phyloP scores from a whole-genome alignment of 1,140 invertebrate genomes.

The Arctopsyche grandis region DNA sequence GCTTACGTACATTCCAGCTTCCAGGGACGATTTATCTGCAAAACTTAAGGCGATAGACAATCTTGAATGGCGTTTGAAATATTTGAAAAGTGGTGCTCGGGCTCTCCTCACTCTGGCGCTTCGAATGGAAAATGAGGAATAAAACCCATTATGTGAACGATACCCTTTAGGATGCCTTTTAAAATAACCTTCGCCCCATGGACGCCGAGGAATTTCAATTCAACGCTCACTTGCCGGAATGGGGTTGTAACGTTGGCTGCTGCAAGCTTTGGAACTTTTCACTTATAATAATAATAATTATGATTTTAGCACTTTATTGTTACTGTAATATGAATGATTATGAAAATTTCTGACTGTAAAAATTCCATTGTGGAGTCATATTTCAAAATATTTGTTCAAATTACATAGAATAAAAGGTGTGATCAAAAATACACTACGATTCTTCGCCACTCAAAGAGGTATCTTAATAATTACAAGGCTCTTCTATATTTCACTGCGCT shows the following conservation, averaged over 20 bases:
- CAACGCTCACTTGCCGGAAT: neutral
- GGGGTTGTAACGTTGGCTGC: neutral
- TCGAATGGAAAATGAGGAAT: slow-evolving; percentile 43
- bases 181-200: slow-evolving; percentile 43
- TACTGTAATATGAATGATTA: too few relatives aligned
- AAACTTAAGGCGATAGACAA: slow-evolving; percentile 36
- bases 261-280: neutral
- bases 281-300: neutral
- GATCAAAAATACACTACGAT: too few relatives aligned
- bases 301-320: neutral
- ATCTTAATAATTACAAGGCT: too few relatives aligned
- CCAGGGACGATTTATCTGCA: slow-evolving; percentile 24
- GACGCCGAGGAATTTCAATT: slow-evolving; percentile 46
- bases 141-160: slow-evolving; percentile 38
- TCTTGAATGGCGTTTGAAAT: slow-evolving; percentile 39
- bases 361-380: too few relatives aligned
- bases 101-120: slow-evolving; percentile 20
- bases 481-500: too few relatives aligned
- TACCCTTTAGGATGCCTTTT: slow-evolving; percentile 43
- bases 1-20: neutral
- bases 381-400: too few relatives aligned
- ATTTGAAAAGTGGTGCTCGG: slow-evolving; percentile 18
- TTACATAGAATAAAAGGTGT: too few relatives aligned
- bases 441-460: too few relatives aligned
- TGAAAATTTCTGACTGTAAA: too few relatives aligned